These are phyloP conservation scores for Astreopora myriophthalma DNA, from an alignment of 64 coral and sea anemone species.

Conservation along the genomic window DNA sequence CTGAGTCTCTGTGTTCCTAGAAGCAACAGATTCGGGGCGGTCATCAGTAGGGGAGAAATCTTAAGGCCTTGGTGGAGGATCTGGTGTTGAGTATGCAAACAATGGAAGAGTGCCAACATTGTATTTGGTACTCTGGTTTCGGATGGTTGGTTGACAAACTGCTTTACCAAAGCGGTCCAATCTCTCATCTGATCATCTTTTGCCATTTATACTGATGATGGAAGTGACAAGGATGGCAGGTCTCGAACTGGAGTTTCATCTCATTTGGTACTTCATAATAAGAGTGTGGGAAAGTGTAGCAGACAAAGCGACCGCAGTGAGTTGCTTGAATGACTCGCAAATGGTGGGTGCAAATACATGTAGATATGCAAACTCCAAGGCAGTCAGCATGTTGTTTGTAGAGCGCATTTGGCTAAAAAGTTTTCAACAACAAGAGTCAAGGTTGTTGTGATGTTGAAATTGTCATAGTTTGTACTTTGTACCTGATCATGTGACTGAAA, in stretches of 20 bases:
- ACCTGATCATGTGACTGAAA: no score
- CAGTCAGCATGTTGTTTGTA: slow-evolving; percentile 40
- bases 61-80: not conserved
- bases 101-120: slow-evolving; percentile 59
- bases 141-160: slow-evolving; percentile 24
- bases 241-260: slow-evolving; percentile 40
- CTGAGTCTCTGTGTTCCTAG: not conserved
- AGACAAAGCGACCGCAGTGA: slow-evolving; percentile 39
- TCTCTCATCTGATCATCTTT: slow-evolving; percentile 27
- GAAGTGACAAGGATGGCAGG: not conserved
- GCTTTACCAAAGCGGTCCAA: slow-evolving; percentile 63
- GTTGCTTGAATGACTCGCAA: slow-evolving; percentile 43
- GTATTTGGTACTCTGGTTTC: slow-evolving; percentile 71
- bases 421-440: slow-evolving; percentile 37
- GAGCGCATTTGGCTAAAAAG: slow-evolving; percentile 51
- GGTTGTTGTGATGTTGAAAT: no score
- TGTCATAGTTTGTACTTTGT: no score
- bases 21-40: not conserved
- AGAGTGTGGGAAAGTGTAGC: not conserved
- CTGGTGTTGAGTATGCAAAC: slow-evolving; percentile 29
- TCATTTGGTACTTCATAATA: slow-evolving; percentile 43
- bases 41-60: slow-evolving; percentile 8
- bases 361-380: slow-evolving; percentile 28
- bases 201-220: slow-evolving; percentile 18
- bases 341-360: slow-evolving; percentile 11